Evolutionary conservation across 1,140 invertebrate genomes (phyloP).

Genomic region (Cephus cinctus): DNA sequence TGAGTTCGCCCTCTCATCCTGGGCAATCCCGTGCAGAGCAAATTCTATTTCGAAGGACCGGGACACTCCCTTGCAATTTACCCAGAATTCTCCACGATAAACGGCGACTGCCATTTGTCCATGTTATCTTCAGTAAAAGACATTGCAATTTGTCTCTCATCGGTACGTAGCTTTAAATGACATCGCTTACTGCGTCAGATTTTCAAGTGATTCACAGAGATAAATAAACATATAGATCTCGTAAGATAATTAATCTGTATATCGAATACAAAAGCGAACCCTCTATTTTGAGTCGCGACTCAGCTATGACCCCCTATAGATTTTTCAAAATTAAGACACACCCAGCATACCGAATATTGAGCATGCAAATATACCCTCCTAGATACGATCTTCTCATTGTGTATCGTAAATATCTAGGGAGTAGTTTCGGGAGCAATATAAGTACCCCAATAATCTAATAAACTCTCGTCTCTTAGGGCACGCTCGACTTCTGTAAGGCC

Average conservation of each 20-base stretch:
- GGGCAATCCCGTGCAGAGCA: not conserved
- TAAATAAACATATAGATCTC: no score
- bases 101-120: not conserved
- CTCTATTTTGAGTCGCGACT: not conserved
- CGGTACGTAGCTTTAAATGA: no score
- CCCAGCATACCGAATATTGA: not conserved
- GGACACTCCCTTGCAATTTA: not conserved
- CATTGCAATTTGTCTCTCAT: no score
- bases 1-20: not conserved
- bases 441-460: conserved; percentile 17
- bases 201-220: no score
- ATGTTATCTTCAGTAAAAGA: not conserved
- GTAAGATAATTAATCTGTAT: no score
- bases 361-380: conserved; percentile 1
- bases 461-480: conserved; percentile 5
- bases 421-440: conserved; percentile 15
- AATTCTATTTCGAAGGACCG: not conserved
- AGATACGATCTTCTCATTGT: not conserved
- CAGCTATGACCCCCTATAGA: not conserved
- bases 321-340: not conserved
- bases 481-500: not conserved
- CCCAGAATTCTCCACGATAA: not conserved
- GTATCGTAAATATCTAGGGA: not conserved
- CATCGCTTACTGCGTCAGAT: no score
- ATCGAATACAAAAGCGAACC: not conserved